Evolutionary conservation across 2,113 vertebrate genomes (phyloP), one percentile per base, ranked within the genome.

Genomic region (Heterotis niloticus): DNA sequence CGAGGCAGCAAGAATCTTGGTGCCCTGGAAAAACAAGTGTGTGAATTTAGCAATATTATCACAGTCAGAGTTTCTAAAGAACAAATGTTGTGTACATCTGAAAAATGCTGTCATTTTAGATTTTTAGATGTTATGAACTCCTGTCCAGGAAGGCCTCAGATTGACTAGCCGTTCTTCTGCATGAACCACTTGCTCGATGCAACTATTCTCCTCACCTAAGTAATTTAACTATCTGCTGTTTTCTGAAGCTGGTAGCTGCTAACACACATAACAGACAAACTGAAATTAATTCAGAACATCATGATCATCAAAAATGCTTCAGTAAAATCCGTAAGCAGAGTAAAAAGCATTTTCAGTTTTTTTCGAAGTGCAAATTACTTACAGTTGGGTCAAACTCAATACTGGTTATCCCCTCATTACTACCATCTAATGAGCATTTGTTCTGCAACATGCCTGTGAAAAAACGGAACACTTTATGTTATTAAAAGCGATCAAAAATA

Each of bases 351-450:
- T 72, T 29, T 20, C 16, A 51, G 12, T 0, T 52, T 54, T 16
- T 54, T 29, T 51, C 51, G 9, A 23, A 54, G 70, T 34, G 23
- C 12, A 51, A 71, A 71, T 29, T 44, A 80, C 88, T 88, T 88
- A 96, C 95, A 79, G 84, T 91, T 0, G 89, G 88, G 85, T 96
- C 93, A 0, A 97, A 95, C 68, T 95, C 94, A 0, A 97, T 82
- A 83, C 93, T 95, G 77, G 94, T 96, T 85, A 97, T 92, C 10
- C 93, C 93, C 29, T 93, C 93, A 0, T 91, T 91, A 85, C 93
- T 93, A 64, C 95, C 95, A 59, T 93, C 89, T 69, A 97, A 86
- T 0, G 89, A 92, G 23, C 86, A 86, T 81, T 84, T 86, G 81
- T 87, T 86, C 71, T 91, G 82, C 68, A 97, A 88, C 73, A 78